Evolutionary conservation across 2,888 invertebrate genomes (phyloP).

Genomic region (Plutella xylostella): DNA sequence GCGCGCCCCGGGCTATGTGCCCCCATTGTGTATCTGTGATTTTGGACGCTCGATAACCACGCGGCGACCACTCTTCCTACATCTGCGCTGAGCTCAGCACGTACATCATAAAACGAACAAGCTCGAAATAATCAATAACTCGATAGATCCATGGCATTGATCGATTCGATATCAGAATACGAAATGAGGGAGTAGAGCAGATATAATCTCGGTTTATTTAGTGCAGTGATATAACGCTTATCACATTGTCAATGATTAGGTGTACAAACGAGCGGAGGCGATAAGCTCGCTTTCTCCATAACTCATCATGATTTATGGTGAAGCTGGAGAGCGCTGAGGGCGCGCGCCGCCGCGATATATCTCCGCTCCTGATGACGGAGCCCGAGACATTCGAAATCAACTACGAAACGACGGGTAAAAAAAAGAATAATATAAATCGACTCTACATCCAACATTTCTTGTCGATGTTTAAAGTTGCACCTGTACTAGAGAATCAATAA

Average conservation of each 20-base stretch:
- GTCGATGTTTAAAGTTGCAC: too few relatives aligned
- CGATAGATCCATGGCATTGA: too few relatives aligned
- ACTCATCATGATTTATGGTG: conserved; percentile 2
- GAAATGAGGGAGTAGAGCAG: too few relatives aligned
- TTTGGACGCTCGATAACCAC: too few relatives aligned
- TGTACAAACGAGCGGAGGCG: conserved; percentile 6
- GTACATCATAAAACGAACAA: too few relatives aligned
- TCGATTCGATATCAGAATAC: too few relatives aligned
- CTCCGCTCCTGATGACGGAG: not conserved
- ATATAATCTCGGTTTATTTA: too few relatives aligned
- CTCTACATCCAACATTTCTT: too few relatives aligned
- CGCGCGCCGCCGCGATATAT: not conserved
- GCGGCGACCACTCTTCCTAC: too few relatives aligned
- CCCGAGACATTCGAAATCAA: not conserved
- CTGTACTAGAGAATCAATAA: not conserved
- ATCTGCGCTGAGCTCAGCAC: too few relatives aligned
- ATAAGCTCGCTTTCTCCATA: conserved; percentile 1
- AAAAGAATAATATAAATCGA: not conserved
- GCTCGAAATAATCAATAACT: too few relatives aligned
- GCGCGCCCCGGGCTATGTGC: conserved; percentile 10
- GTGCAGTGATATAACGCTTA: not conserved
- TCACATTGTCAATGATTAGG: not conserved
- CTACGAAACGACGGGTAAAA: not conserved
- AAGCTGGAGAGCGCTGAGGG: not conserved
- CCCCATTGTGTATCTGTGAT: not conserved